A percentile compares a stretch with the other conserved stretches of the same genome.
Conservation (phyloP, 2,888 invertebrate genomes). For the Leptarthrus brevirostris region DNA sequence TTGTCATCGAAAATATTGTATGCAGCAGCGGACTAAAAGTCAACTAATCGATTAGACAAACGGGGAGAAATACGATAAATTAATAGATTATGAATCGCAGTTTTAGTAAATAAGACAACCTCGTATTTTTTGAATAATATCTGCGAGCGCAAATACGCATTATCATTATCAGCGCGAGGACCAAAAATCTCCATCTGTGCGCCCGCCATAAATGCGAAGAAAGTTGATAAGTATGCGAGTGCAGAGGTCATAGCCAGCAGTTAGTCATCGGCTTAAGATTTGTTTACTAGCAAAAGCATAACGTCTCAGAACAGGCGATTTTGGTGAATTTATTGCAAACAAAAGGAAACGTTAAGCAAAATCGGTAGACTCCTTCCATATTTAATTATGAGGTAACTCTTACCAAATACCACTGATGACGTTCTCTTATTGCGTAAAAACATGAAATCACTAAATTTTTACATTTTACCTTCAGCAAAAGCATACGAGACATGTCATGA, state of each 20-base stretch:
- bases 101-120: too few species aligned
- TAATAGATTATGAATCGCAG: not conserved
- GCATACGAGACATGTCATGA: constrained; percentile 37
- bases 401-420: constrained; percentile 35
- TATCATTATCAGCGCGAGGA: not conserved
- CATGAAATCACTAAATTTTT: constrained; percentile 30
- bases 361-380: constrained; percentile 14
- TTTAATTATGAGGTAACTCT: constrained; percentile 44
- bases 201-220: not conserved
- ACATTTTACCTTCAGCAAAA: constrained; percentile 34
- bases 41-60: constrained; percentile 25
- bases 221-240: not conserved
- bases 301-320: not conserved
- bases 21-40: not conserved
- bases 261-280: constrained; percentile 33
- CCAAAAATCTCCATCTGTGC: not conserved
- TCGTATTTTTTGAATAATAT: not conserved
- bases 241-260: constrained; percentile 34
- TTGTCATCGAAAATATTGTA: constrained; percentile 9
- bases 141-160: not conserved
- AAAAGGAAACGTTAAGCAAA: constrained; percentile 1
- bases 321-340: not conserved
- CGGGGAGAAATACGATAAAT: constrained; percentile 12
- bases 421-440: constrained; percentile 45
- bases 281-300: not conserved